Base-by-base conservation (phyloP, 2,888 invertebrate species). In the Torymus aiolomorphi region DNA sequence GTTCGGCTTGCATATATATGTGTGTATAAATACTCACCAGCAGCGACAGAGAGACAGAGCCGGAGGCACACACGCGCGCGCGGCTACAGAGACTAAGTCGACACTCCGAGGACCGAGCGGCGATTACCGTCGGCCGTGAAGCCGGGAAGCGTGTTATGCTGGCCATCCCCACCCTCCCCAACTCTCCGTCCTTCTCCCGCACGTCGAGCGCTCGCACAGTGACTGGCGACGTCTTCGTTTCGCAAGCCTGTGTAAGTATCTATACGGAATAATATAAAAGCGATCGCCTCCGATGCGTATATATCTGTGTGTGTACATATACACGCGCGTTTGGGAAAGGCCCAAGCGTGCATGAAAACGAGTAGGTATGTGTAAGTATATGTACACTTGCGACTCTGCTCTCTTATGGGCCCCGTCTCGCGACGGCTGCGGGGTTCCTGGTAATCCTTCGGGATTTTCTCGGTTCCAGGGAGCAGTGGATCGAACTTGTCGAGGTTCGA, bases 81-180 rank as follows among this genome's bases (percentile, higher is more conserved):
- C 31, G 31, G 2, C 2, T 31, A 1, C 5, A 20, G 20, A 56
- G 63, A 31, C 31, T 31, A 69, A 51, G n/a, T 63, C 52, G 59
- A 42, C 69, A 42, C 62, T 65, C 18, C 31, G 54, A 59, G 63
- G 18, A 56, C 49, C 78, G 74, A 51, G 52, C 59, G 51, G 10
- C 70, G 74, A 74, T 75, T 79, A 79, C 65, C 31, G 70, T 20
- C 70, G 74, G 52, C 18, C 63, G 57, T 56, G 74, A 73, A 14
- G 56, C 20, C 18, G 69, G 65, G 24, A 70, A 79, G 59, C 65
- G 63, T 78, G 69, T 78, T 69, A 74, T 79, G 56, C 57, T 70
- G 14, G 8, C 20, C 12, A 1, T 11, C 78, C 78, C 78, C 78
- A 72, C 78, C 67, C 59, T 24, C 2, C 20, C 4, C 16, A n/a